Evolutionary conservation across 2,797 vertebrate genomes (phyloP).

Genomic region (Pseudomugil gertrudae): DNA sequence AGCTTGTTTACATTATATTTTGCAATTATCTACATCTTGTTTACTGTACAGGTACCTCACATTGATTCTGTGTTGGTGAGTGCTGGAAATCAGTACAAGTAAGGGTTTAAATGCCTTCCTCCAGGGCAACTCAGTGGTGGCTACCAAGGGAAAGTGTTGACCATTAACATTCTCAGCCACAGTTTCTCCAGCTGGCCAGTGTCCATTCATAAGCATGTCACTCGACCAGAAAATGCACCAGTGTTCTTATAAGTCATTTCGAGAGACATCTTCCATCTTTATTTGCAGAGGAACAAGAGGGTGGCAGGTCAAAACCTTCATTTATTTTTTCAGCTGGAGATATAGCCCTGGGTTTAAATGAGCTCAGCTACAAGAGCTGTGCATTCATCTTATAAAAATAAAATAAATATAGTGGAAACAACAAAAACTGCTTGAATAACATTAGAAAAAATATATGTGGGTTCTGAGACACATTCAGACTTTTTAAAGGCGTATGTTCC

Average conservation of each 20-base stretch:
- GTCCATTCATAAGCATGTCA: constrained; percentile 30
- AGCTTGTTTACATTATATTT: constrained; percentile 37
- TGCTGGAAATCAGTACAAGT: constrained; percentile 53
- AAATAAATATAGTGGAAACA: not conserved
- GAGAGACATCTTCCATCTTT: constrained; percentile 8
- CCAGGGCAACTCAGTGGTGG: constrained; percentile 43
- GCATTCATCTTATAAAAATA: not conserved
- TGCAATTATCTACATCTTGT: constrained; percentile 58
- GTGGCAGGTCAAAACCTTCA: not conserved
- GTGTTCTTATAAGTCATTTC: constrained; percentile 14
- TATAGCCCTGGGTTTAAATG: not conserved
- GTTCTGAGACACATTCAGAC: not conserved
- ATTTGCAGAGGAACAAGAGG: constrained; percentile 9
- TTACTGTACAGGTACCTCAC: constrained; percentile 48
- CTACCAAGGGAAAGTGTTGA: constrained; percentile 45
- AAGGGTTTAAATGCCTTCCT: constrained; percentile 75
- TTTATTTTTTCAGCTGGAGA: not conserved
- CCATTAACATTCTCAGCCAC: constrained; percentile 44
- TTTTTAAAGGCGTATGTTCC: not conserved
- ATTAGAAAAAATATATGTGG: not conserved
- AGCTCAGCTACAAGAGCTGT: not conserved
- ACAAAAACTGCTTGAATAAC: not conserved
- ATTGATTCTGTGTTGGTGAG: constrained; percentile 58
- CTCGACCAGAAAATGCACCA: constrained; percentile 17
- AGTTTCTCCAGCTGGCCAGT: constrained; percentile 31